phyloP scores from a whole-genome alignment of 2,888 invertebrate genomes.

The Arge pagana region DNA sequence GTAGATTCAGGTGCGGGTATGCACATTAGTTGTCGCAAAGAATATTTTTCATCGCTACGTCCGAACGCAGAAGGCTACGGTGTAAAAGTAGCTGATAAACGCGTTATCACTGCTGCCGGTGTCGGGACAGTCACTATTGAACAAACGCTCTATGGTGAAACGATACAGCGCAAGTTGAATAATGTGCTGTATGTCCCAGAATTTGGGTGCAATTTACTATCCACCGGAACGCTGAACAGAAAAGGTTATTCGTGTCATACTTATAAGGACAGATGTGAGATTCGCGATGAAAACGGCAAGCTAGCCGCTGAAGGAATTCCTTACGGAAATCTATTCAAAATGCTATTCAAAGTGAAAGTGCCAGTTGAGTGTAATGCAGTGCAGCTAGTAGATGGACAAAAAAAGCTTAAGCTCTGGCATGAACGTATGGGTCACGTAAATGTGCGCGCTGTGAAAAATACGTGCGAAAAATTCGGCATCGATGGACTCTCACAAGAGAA shows the following conservation, averaged over 20 bases:
- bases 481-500: too few relatives aligned
- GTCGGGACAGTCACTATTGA: slow-evolving; percentile 21
- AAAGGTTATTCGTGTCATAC: slow-evolving; percentile 15
- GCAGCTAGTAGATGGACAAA: background rate
- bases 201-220: slow-evolving; percentile 21
- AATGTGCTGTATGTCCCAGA: slow-evolving; percentile 27
- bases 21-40: slow-evolving; percentile 27
- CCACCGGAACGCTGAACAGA: slow-evolving; percentile 11
- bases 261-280: slow-evolving; percentile 13
- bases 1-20: slow-evolving; percentile 28
- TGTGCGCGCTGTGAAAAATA: background rate
- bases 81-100: slow-evolving; percentile 24
- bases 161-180: slow-evolving; percentile 5
- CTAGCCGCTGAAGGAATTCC: slow-evolving; percentile 6
- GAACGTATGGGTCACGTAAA: slow-evolving; percentile 8
- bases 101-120: slow-evolving; percentile 7
- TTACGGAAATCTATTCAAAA: slow-evolving; percentile 7
- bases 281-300: slow-evolving; percentile 12
- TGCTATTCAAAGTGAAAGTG: slow-evolving; percentile 14
- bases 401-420: slow-evolving; percentile 4
- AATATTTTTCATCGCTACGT: slow-evolving; percentile 21
- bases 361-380: background rate
- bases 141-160: slow-evolving; percentile 8
- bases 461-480: background rate
- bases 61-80: background rate